Conservation (phyloP, 2,113 vertebrate species). For the Axis porcinus region DNA sequence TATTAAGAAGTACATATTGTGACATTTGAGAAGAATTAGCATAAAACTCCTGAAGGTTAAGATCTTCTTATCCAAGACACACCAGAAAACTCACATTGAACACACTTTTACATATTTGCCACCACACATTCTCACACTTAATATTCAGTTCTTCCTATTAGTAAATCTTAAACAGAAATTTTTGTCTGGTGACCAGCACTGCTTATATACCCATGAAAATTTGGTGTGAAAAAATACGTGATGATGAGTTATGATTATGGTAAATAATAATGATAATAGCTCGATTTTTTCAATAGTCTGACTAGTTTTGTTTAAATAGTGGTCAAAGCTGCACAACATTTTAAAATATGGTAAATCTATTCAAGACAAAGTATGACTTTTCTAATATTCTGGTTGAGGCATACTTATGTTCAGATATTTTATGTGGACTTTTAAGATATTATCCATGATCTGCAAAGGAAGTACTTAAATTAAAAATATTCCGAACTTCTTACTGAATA, state of each 20-base stretch:
- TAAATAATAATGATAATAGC: slow-evolving; percentile 73
- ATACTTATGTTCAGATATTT: slow-evolving; percentile 15
- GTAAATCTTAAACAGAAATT: slow-evolving; percentile 55
- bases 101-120: not conserved
- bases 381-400: slow-evolving; percentile 5
- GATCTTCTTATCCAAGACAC: not conserved
- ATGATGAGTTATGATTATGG: slow-evolving; percentile 66
- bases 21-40: not conserved
- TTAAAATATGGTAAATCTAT: slow-evolving; percentile 54
- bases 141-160: not conserved
- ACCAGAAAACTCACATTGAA: not conserved
- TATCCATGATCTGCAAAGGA: not conserved
- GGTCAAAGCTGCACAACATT: not conserved
- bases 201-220: slow-evolving; percentile 49
- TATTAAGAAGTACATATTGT: not conserved
- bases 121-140: not conserved
- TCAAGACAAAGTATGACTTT: slow-evolving; percentile 28
- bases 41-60: not conserved
- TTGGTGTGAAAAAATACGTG: slow-evolving; percentile 66
- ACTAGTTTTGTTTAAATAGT: slow-evolving; percentile 42
- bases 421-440: not conserved
- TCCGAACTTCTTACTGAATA: not conserved
- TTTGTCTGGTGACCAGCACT: slow-evolving; percentile 59
- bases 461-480: not conserved
- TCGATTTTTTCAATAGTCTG: slow-evolving; percentile 61